A percentile compares a stretch with the other conserved stretches of the same genome.
Evolutionary conservation across 2,888 invertebrate genomes (phyloP).

Genomic region (Meghimatium bilineatum): DNA sequence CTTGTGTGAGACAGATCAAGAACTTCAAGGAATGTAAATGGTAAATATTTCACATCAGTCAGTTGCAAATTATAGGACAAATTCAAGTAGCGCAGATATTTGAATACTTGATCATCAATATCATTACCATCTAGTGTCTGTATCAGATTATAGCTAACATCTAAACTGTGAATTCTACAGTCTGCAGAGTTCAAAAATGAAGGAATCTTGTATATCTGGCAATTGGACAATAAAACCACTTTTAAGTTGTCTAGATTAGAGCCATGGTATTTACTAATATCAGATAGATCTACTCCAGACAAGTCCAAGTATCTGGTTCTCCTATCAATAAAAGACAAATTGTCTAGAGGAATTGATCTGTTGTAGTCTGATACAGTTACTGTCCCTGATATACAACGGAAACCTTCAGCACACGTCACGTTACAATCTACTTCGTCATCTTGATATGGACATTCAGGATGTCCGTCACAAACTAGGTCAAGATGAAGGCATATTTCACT

Average conservation of each 20-base stretch:
- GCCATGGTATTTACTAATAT: too few species aligned
- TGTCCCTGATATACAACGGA: background rate
- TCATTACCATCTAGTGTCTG: background rate
- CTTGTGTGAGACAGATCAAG: slow-evolving; percentile 36
- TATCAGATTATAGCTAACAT: background rate
- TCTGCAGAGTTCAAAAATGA: background rate
- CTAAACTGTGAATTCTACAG: background rate
- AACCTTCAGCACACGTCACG: slow-evolving; percentile 12
- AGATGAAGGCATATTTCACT: slow-evolving; percentile 31
- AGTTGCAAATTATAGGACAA: background rate
- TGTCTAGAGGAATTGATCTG: background rate
- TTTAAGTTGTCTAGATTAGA: background rate
- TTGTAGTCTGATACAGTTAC: slow-evolving; percentile 3
- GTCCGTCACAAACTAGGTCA: slow-evolving; percentile 35
- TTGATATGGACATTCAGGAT: slow-evolving; percentile 11
- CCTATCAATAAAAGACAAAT: background rate
- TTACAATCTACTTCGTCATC: slow-evolving; percentile 36
- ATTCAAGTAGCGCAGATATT: background rate
- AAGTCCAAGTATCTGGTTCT: slow-evolving; percentile 9
- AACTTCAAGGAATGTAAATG: background rate
- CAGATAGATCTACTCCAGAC: background rate
- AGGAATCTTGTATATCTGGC: background rate
- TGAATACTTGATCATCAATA: background rate
- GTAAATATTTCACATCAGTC: background rate
- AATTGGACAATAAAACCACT: background rate